These are phyloP conservation scores for Macrocentrus cingulum DNA, from an alignment of 1,140 invertebrate genomes.

Conservation along the genomic window DNA sequence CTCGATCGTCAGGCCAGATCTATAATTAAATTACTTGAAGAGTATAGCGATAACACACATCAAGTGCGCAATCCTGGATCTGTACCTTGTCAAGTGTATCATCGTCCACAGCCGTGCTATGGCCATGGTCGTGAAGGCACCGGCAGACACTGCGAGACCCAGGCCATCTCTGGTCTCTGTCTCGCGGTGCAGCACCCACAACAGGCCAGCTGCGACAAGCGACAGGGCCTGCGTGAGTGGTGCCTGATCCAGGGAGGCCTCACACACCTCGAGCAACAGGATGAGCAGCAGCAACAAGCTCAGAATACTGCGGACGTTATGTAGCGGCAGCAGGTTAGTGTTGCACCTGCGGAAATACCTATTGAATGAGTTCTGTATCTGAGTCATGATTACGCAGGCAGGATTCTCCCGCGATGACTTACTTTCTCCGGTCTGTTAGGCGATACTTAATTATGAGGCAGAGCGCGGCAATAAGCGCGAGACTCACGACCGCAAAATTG, in stretches of 20 bases:
- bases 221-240: slow-evolving; percentile 31
- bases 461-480: slow-evolving; percentile 28
- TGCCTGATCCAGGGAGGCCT: slow-evolving; percentile 34
- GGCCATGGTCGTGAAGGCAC: slow-evolving; percentile 36
- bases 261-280: slow-evolving; percentile 36
- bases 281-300: slow-evolving; percentile 31
- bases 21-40: slow-evolving; percentile 29
- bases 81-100: slow-evolving; percentile 33
- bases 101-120: slow-evolving; percentile 38
- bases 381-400: too few species aligned
- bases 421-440: slow-evolving; percentile 31
- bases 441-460: slow-evolving; percentile 31
- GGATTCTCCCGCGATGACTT: slow-evolving; percentile 30
- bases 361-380: too few species aligned
- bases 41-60: neutral
- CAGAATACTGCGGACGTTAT: slow-evolving; percentile 33
- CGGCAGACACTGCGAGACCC: slow-evolving; percentile 32
- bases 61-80: too few species aligned
- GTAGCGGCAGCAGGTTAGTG: slow-evolving; percentile 34
- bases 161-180: slow-evolving; percentile 37
- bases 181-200: slow-evolving; percentile 40
- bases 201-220: slow-evolving; percentile 31
- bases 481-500: slow-evolving; percentile 31
- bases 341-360: slow-evolving; percentile 28
- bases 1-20: slow-evolving; percentile 29